Conservation (phyloP, 2,113 vertebrate species). For the Pantherophis guttatus region DNA sequence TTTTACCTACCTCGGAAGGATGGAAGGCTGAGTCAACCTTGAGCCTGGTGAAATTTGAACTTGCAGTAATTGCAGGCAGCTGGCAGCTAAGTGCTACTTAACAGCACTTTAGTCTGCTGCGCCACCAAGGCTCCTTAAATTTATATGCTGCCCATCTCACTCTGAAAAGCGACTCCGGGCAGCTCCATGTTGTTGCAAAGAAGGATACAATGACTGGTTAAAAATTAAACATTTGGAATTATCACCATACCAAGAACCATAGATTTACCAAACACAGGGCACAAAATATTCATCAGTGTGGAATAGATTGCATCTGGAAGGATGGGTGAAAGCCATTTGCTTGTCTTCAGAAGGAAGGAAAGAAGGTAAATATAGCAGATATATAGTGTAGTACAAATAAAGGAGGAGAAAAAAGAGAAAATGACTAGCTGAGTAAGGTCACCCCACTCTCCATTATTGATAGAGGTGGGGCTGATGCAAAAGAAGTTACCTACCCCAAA, state of each 20-base stretch:
- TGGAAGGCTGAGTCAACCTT: no score
- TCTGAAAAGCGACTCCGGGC: neutral
- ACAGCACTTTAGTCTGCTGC: no score
- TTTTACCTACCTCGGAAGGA: no score
- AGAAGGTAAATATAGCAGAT: neutral
- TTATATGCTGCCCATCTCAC: neutral
- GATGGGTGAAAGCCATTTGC: neutral
- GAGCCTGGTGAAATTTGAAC: no score
- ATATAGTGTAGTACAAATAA: neutral
- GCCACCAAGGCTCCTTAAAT: neutral
- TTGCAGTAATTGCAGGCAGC: no score
- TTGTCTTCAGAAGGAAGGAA: neutral
- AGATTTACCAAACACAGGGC: neutral
- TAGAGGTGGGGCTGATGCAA: neutral
- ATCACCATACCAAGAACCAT: neutral
- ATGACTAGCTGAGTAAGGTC: neutral
- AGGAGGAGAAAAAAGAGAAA: neutral
- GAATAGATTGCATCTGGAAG: neutral
- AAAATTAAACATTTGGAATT: neutral
- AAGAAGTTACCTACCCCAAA: no score
- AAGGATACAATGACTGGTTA: neutral
- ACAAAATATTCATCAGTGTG: neutral
- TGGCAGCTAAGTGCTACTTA: no score
- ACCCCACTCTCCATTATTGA: neutral
- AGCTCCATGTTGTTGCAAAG: neutral